Conservation (phyloP, 2,888 invertebrate genomes). For the Mythimna ferrago region DNA sequence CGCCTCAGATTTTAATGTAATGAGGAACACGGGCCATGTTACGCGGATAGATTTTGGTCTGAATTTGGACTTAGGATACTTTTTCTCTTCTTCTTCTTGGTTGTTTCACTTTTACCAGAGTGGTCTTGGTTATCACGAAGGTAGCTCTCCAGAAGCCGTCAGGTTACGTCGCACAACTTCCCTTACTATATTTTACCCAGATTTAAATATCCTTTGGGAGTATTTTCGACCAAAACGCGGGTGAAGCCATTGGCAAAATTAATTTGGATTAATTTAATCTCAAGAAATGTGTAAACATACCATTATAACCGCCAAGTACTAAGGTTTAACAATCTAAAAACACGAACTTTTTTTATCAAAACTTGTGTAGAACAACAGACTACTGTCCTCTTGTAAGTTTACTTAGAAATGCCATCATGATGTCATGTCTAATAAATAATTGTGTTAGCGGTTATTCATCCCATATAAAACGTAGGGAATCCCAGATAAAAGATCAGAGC, state of each 20-base stretch:
- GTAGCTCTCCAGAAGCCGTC: too few relatives aligned
- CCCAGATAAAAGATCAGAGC: conserved; percentile 9
- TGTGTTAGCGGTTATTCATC: conserved; percentile 11
- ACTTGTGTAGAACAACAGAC: conserved; percentile 4
- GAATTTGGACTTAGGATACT: too few relatives aligned
- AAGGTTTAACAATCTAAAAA: background rate
- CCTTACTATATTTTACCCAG: background rate
- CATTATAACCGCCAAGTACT: conserved; percentile 4
- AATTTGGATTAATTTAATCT: background rate
- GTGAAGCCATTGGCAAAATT: background rate
- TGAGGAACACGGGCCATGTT: too few relatives aligned
- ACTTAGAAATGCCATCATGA: background rate
- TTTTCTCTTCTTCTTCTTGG: too few relatives aligned
- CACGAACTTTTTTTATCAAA: background rate
- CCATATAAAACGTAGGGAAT: conserved; percentile 17
- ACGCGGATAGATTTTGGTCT: too few relatives aligned
- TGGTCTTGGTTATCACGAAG: too few relatives aligned
- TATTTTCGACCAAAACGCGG: background rate
- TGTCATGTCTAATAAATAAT: conserved; percentile 1
- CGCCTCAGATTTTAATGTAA: too few relatives aligned
- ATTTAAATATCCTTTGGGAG: background rate
- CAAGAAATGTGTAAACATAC: conserved; percentile 3
- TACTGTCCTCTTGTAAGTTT: conserved; percentile 1
- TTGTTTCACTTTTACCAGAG: too few relatives aligned
- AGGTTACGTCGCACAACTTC: too few relatives aligned